Evolutionary conservation across 2,888 invertebrate species (phyloP).

Genomic region (Dioctria rufipes): DNA sequence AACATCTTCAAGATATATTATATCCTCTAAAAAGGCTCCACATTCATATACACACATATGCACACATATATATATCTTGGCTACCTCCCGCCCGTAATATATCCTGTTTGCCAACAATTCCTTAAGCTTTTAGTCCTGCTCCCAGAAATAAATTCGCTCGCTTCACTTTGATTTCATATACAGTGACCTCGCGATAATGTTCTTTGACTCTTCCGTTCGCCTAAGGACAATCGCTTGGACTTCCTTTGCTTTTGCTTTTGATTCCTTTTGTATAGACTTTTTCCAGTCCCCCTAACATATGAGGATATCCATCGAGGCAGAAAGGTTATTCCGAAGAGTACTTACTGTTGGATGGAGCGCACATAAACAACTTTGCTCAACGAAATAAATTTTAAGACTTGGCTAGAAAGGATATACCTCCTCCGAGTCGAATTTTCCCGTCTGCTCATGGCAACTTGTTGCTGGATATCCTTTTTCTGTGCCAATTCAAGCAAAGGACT

Average conservation of each 20-base stretch:
- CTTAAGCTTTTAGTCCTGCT: conserved; percentile 31
- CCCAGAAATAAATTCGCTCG: conserved; percentile 49
- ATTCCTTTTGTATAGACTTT: conserved; percentile 22
- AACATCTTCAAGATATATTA: conserved; percentile 28
- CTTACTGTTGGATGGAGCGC: conserved; percentile 45
- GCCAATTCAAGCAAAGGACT: conserved; percentile 8
- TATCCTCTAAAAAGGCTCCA: conserved; percentile 4
- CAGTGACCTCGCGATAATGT: conserved; percentile 62
- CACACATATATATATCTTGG: conserved; percentile 26
- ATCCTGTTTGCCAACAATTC: conserved; percentile 46
- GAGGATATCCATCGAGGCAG: conserved; percentile 47
- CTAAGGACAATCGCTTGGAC: conserved; percentile 59
- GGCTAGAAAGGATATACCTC: conserved; percentile 29
- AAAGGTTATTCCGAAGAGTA: conserved; percentile 51
- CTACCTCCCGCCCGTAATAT: conserved; percentile 46
- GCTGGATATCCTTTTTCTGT: conserved; percentile 34
- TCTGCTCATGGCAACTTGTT: conserved; percentile 48
- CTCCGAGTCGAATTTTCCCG: conserved; percentile 12
- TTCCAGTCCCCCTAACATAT: conserved; percentile 23
- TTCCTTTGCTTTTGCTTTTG: conserved; percentile 39
- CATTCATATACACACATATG: not conserved
- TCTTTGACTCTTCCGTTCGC: conserved; percentile 61
- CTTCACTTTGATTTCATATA: conserved; percentile 59
- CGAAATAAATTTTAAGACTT: conserved; percentile 44
- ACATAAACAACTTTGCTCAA: conserved; percentile 54